phyloP scores from a whole-genome alignment of 2,113 vertebrate species.

The Scomber japonicus region DNA sequence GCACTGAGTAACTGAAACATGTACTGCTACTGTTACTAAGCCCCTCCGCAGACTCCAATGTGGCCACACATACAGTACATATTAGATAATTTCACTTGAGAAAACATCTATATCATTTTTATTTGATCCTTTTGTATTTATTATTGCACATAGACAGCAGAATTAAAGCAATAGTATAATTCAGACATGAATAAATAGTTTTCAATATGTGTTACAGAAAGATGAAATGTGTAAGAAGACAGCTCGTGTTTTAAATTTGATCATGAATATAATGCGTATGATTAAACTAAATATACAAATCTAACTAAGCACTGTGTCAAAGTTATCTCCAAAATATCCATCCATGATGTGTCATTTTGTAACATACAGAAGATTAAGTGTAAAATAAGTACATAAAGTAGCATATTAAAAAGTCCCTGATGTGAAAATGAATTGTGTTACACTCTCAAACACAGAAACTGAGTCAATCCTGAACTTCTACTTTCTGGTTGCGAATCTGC shows the following conservation, averaged over 20 bases:
- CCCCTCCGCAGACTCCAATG: conserved; percentile 9
- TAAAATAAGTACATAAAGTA: background rate
- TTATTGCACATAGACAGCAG: conserved; percentile 12
- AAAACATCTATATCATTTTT: conserved; percentile 29
- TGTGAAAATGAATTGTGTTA: background rate
- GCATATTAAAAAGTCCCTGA: conserved; percentile 3
- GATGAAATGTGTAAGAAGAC: background rate
- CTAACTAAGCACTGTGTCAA: background rate
- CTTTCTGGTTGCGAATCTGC: background rate
- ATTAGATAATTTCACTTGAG: background rate
- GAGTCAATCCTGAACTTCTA: background rate
- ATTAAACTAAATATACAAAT: background rate
- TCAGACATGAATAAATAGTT: conserved; percentile 48
- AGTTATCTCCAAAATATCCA: too few relatives aligned
- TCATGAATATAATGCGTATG: background rate
- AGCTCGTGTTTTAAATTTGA: background rate
- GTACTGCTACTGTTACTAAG: conserved; percentile 20
- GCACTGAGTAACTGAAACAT: conserved; percentile 4
- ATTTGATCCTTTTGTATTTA: conserved; percentile 7
- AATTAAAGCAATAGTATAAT: background rate
- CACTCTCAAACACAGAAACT: background rate
- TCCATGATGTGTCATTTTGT: too few relatives aligned
- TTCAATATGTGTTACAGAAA: conserved; percentile 18
- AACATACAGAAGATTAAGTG: conserved; percentile 1
- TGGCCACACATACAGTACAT: background rate